Conservation (phyloP, 2,888 invertebrate species). For the Dynastes maya region DNA sequence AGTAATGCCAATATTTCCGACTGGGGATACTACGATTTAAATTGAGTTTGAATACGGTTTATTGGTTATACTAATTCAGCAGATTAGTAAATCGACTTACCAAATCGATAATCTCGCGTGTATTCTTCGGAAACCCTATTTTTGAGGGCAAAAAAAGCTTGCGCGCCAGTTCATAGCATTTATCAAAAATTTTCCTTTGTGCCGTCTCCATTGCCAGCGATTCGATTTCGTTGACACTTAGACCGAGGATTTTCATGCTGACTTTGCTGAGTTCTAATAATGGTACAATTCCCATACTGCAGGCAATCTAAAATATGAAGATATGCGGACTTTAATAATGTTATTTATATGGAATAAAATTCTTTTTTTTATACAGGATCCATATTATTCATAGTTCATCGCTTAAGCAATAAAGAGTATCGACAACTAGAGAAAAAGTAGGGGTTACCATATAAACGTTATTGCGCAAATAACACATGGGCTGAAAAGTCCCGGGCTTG, state of each 20-base stretch:
- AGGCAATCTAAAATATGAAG: slow-evolving; percentile 51
- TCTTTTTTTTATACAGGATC: no score
- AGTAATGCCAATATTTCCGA: no score
- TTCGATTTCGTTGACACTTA: slow-evolving; percentile 30
- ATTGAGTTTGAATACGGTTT: no score
- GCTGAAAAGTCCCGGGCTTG: no score
- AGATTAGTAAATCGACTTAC: slow-evolving; percentile 24
- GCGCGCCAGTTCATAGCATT: slow-evolving; percentile 39
- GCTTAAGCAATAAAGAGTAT: no score
- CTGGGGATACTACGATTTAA: no score
- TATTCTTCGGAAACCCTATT: neutral
- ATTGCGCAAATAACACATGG: no score
- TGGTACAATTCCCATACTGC: slow-evolving; percentile 50
- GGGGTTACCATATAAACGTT: no score
- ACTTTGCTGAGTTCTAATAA: slow-evolving; percentile 43
- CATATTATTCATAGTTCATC: no score
- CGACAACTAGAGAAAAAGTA: no score
- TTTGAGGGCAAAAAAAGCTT: slow-evolving; percentile 15
- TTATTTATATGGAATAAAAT: no score
- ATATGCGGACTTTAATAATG: neutral
- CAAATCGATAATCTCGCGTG: slow-evolving; percentile 30
- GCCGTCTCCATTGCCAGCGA: slow-evolving; percentile 27
- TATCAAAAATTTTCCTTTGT: slow-evolving; percentile 44
- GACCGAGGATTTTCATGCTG: slow-evolving; percentile 15
- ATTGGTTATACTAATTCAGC: no score